Base-by-base conservation (phyloP, 2,797 vertebrate species). In the Brotula barbata region DNA sequence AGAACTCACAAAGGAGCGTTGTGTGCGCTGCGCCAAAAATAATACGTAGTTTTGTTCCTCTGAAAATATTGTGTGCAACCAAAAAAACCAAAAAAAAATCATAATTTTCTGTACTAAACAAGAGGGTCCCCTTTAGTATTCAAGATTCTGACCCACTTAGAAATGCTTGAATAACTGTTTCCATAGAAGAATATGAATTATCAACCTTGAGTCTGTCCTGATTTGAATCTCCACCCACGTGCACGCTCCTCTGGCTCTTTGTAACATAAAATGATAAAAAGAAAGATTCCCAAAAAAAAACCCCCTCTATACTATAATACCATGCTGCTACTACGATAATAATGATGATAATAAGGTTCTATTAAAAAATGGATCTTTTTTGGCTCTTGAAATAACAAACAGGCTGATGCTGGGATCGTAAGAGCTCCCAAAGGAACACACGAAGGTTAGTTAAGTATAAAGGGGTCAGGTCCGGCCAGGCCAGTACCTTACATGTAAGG, bases 121-220 rank as follows among this genome's bases (percentile, higher is more conserved):
- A 2, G 6, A 68, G 22, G 56, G 58, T 73, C 64, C 50, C 72
- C 28, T 75, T 81, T 71, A 64, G 47, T 14, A 71, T 79, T 77
- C 58, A 8, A 52, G 56, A 59, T 57, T 68, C 59, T 71, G 73
- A 78, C 76, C 81, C 77, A 75, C 72, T 87, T 85, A 80, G 44
- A 42, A 45, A 41, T 20, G 60, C 52, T 51, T 75, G 67, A 76
- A 77, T 64, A 68, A 63, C 45, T 50, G 44, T 71, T 71, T 56
- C 61, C 58, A 14, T 46, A 50, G 42, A 43, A 60, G 45, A 82
- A 71, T 48, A 42, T 56, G 46, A 72, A 64, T 71, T 25, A 57
- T 64, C 69, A 60, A 69, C 76, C 67, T 71, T 71, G 33, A 69
- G 44, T 45, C 41, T 53, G 45, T 63, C 33, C 58, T 65, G 58